Percentiles rank a stretch among this genome's conserved stretches.
Evolutionary conservation across 2,113 vertebrate genomes (phyloP).

Genomic region (Pituophis catenifer): DNA sequence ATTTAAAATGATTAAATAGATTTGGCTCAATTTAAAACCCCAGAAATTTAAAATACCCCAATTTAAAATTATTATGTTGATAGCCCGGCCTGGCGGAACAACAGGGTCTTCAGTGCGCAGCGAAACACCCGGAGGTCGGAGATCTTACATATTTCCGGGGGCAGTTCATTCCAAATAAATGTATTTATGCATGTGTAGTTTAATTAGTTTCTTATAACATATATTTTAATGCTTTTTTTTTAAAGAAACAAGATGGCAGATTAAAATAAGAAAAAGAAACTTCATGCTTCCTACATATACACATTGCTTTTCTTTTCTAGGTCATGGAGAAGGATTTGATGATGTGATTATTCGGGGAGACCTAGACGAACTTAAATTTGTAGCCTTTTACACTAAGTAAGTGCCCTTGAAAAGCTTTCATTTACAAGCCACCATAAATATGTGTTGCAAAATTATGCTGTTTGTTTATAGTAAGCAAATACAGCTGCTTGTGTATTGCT

Average conservation of each 20-base stretch:
- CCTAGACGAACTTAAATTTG: conserved; percentile 93
- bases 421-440: not conserved
- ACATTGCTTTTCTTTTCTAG: conserved; percentile 63
- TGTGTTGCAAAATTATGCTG: not conserved
- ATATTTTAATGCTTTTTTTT: not conserved
- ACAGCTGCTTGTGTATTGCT: not conserved
- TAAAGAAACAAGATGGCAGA: not conserved
- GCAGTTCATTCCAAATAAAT: no score
- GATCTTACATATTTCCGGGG: no score
- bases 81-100: no score
- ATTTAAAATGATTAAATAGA: no score
- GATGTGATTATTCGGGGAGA: conserved; percentile 97
- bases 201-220: not conserved
- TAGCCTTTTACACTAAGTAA: conserved; percentile 97
- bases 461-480: not conserved
- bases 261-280: not conserved
- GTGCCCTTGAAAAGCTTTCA: conserved; percentile 16
- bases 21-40: no score
- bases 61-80: no score
- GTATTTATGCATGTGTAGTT: not conserved
- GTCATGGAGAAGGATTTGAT: conserved; percentile 94
- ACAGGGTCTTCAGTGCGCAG: no score
- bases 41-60: no score
- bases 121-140: no score
- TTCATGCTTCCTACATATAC: not conserved